phyloP scores from a whole-genome alignment of 1,140 invertebrate species.

The Neodiprion lecontei region DNA sequence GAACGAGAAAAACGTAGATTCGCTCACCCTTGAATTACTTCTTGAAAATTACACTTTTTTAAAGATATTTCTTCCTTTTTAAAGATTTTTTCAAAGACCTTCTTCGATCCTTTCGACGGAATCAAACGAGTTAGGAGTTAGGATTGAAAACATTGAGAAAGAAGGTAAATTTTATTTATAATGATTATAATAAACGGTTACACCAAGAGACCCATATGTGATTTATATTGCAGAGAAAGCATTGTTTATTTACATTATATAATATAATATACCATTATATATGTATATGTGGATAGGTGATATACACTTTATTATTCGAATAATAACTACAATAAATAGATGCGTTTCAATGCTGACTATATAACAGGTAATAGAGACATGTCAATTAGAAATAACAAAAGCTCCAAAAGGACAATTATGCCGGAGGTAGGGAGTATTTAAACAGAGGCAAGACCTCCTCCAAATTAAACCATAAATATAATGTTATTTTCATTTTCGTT shows the following conservation, averaged over 20 bases:
- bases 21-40: no score
- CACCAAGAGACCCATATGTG: conserved; percentile 42
- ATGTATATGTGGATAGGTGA: not conserved
- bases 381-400: not conserved
- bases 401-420: not conserved
- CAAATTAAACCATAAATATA: not conserved
- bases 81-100: no score
- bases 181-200: conserved; percentile 25
- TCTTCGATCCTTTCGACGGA: no score
- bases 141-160: not conserved
- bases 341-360: conserved; percentile 1
- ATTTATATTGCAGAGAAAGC: conserved; percentile 52
- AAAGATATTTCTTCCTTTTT: no score
- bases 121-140: no score
- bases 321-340: conserved; percentile 1
- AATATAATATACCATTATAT: not conserved
- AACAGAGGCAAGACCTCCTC: not conserved
- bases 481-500: not conserved
- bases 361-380: conserved; percentile 5
- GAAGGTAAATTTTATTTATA: not conserved
- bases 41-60: no score
- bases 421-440: not conserved
- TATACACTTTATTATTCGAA: conserved; percentile 1
- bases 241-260: conserved; percentile 54
- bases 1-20: no score